A percentile compares a stretch with the other conserved stretches of the same genome.
phyloP scores from a whole-genome alignment of 2,113 vertebrate species.

The Poeciliopsis retropinna region DNA sequence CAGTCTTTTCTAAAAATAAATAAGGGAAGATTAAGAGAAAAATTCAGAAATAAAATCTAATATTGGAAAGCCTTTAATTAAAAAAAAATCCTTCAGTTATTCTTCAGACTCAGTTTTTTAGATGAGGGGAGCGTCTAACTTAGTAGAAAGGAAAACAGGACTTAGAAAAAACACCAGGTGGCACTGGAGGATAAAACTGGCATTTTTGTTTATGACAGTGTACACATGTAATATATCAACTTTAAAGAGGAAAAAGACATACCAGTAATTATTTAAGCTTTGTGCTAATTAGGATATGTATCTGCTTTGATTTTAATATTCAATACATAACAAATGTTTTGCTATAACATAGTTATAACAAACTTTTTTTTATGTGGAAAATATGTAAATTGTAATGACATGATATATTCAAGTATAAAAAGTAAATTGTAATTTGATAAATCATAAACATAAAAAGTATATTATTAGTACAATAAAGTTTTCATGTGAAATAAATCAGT shows the following conservation, averaged over 20 bases:
- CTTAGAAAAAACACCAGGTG: slow-evolving; percentile 41
- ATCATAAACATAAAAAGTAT: too few relatives aligned
- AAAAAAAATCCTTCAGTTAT: not conserved
- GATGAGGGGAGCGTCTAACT: not conserved
- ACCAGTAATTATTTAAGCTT: too few relatives aligned
- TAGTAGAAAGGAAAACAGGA: not conserved
- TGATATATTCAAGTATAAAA: too few relatives aligned
- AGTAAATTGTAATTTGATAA: too few relatives aligned
- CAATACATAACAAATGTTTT: too few relatives aligned
- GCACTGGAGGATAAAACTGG: slow-evolving; percentile 38
- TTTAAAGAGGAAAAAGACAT: not conserved
- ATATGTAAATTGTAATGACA: too few relatives aligned
- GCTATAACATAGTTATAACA: too few relatives aligned
- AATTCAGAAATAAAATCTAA: not conserved
- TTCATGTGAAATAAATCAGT: too few relatives aligned
- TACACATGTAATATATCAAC: not conserved
- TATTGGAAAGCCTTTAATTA: not conserved
- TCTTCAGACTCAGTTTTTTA: not conserved
- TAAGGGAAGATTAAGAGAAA: not conserved
- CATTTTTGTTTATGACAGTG: not conserved
- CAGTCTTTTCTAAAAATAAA: not conserved
- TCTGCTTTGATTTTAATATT: too few relatives aligned
- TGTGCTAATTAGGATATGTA: too few relatives aligned
- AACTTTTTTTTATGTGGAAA: too few relatives aligned
- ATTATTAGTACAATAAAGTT: too few relatives aligned